Base-by-base conservation (phyloP, 1,140 invertebrate species). In the Euglossa dilemma region DNA sequence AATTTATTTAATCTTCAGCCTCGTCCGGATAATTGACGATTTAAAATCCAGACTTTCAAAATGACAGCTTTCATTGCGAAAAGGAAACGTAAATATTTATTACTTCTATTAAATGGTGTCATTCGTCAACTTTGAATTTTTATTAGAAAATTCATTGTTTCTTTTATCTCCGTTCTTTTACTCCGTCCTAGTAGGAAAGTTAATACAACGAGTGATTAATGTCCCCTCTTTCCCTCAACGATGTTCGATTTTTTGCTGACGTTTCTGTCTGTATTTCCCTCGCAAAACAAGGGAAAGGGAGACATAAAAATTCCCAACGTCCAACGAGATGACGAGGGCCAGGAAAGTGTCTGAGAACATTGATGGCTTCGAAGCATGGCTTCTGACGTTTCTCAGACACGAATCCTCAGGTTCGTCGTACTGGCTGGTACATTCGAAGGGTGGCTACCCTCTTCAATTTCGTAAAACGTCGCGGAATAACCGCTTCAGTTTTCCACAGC, bases 341-440 rank as follows among this genome's bases (percentile, higher is more conserved):
- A n/a, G 36, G 56, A 76, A 81, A 75, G 64, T 69, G 50, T 7
- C 63, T 50, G 57, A 36, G 63, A 85, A 71, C 83, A 71, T 80
- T 18, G 71, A 86, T 73, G 50, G 67, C 63, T 77, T 57, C 20
- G 59, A 25, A 50, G 61, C 54, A 61, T 54, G 72, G 77, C 36
- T 77, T 61, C 57, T 28, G 67, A 85, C 59, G 45, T 66, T 50
- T 81, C 52, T 81, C 72, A 52, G 57, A 75, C 71, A 16, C 63
- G 54, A 74, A 20, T 71, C 69, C 56, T 69, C 84, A 45, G 25
- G 23, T 18, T 45, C 20, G 52, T 70, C 28, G 18, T 43, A 18
- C 57, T 61, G 47, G 11, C 7, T 74, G n/a, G 16, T 54, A 45
- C 43, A 6, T 54, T 56, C 61, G 43, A 67, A n/a, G 50, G 28